Base-by-base conservation (phyloP, 2,888 invertebrate genomes). In the Chrysodeixis includens region DNA sequence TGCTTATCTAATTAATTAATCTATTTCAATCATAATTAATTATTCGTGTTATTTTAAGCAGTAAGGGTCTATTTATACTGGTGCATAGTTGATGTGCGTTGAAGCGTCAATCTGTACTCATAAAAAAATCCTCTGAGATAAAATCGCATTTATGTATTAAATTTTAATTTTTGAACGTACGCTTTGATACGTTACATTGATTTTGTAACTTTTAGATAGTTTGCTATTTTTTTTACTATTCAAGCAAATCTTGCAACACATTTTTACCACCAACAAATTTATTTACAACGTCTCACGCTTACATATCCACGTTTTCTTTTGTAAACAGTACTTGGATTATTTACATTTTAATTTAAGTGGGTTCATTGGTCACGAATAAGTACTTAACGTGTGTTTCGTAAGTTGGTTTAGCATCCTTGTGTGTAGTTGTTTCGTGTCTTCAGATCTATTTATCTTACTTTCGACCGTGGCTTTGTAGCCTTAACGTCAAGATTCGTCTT, bases 321-420 rank as follows among this genome's bases (percentile, higher is more conserved):
- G 62, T 66, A 68, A 75, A 69, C 63, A 61, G 9, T 18, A 20
- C 10, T 18, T 49, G 20, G 40, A 51, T 53, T 67, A 66, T 74
- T 75, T 79, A 60, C 44, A 18, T 56, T 77, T 77, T 61, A 63
- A 62, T 71, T 66, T 66, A 60, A 69, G 65, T 46, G 3, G 10
- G 40, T 74, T 78, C 71, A 62, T 60, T 62, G 30, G 71, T 81
- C 80, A 80, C 79, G 79, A 76, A 52, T 60, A 62, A 40, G 64
- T 55, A 53, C 52, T 71, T 71, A 74, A 62, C 67, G 51, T 54
- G 54, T 62, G 59, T 69, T 66, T 55, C 52, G 65, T 59, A 61
- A 62, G 65, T 78, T 68, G 62, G 49, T 66, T 58, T 55, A 77
- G 3, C 18, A 65, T 73, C 63, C 46, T 56, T 69, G 65, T 66